Evolutionary conservation across 2,888 invertebrate species (phyloP).

Genomic region (Troides oblongomaculatus): DNA sequence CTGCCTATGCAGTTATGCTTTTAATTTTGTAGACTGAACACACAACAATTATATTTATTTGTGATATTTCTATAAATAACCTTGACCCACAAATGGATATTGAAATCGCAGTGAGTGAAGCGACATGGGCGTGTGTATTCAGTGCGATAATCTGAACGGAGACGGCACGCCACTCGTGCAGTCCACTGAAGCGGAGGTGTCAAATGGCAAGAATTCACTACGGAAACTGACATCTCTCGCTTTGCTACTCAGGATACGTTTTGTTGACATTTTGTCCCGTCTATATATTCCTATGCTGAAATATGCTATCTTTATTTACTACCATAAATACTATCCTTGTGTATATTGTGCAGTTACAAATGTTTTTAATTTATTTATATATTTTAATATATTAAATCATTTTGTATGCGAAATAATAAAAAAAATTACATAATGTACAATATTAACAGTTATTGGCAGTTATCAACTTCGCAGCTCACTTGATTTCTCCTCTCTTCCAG

Average conservation of each 20-base stretch:
- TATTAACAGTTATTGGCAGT: no score
- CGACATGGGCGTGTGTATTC: slow-evolving; percentile 34
- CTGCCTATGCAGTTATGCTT: not conserved
- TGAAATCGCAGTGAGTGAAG: slow-evolving; percentile 21
- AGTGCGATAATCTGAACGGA: slow-evolving; percentile 49
- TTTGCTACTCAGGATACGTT: slow-evolving; percentile 46
- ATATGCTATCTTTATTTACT: slow-evolving; percentile 12
- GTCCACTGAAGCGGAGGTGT: slow-evolving; percentile 58
- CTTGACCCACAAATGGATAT: slow-evolving; percentile 10
- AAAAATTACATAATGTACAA: no score
- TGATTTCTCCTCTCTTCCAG: no score
- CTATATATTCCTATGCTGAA: slow-evolving; percentile 36
- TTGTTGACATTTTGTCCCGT: slow-evolving; percentile 43
- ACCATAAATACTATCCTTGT: no score
- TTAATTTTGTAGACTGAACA: not conserved
- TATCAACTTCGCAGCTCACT: no score
- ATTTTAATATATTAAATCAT: no score
- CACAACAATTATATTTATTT: not conserved
- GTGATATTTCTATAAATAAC: not conserved
- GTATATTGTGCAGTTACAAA: not conserved
- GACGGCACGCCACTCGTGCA: slow-evolving; percentile 45
- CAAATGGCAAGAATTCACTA: slow-evolving; percentile 65
- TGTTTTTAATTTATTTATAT: not conserved
- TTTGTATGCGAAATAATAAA: no score
- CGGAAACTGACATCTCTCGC: slow-evolving; percentile 51